These are phyloP conservation scores for Phrynosoma platyrhinos DNA, from an alignment of 2,113 vertebrate species.

Conservation along the genomic window DNA sequence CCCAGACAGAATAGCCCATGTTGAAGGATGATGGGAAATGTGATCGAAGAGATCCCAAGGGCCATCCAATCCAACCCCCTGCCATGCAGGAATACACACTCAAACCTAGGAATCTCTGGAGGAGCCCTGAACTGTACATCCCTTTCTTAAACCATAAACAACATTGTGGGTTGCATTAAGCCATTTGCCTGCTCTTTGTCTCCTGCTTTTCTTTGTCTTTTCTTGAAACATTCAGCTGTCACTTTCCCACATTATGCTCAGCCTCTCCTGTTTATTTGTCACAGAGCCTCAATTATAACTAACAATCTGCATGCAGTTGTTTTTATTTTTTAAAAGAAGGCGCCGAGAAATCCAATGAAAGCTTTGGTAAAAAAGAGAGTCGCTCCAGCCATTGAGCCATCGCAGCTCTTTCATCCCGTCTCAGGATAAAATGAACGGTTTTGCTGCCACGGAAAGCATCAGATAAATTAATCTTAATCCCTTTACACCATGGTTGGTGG, in stretches of 20 bases:
- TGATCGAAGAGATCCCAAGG: no score
- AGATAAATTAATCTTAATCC: constrained; percentile 4
- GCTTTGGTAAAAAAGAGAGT: not conserved
- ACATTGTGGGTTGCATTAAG: not conserved
- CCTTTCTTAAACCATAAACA: no score
- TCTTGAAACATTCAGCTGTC: not conserved
- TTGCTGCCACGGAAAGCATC: not conserved
- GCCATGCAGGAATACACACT: no score
- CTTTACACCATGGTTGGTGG: not conserved
- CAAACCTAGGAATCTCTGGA: not conserved
- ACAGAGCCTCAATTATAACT: not conserved
- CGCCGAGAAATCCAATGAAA: not conserved
- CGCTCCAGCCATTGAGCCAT: no score
- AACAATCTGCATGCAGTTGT: not conserved
- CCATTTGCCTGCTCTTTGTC: not conserved
- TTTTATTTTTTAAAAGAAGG: not conserved
- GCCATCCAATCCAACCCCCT: no score
- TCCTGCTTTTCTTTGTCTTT: no score
- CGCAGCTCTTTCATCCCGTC: not conserved
- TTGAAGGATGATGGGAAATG: no score
- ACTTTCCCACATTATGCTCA: not conserved
- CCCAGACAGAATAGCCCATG: no score
- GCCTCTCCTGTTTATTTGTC: not conserved
- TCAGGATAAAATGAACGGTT: not conserved
- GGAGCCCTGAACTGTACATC: no score